Conservation (phyloP, 2,113 vertebrate species). For the Xenopus tropicalis region UCB_Xtro_10.0 CM004444.2:15471001-15471500, state of each 20-base stretch:
- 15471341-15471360: conserved; percentile 16
- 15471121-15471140: not conserved
- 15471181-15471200: too few species aligned
- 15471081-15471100: not conserved
- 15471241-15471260: conserved; percentile 20
- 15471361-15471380: not conserved
- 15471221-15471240: conserved; percentile 34
- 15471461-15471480: conserved; percentile 19
- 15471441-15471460: not conserved
- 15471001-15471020: too few species aligned
- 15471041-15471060: not conserved
- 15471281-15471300: conserved; percentile 3
- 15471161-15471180: not conserved
- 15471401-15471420: not conserved
- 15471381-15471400: conserved; percentile 5
- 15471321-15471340: conserved; percentile 22
- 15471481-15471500: not conserved
- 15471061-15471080: not conserved
- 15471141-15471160: not conserved
- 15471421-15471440: conserved; percentile 6
- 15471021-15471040: too few species aligned
- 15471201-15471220: not conserved
- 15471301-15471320: conserved; percentile 31
- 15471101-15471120: not conserved
- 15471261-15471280: not conserved